Evolutionary conservation across 2,888 invertebrate genomes (phyloP).

Genomic region (Drosophila atripex): DNA sequence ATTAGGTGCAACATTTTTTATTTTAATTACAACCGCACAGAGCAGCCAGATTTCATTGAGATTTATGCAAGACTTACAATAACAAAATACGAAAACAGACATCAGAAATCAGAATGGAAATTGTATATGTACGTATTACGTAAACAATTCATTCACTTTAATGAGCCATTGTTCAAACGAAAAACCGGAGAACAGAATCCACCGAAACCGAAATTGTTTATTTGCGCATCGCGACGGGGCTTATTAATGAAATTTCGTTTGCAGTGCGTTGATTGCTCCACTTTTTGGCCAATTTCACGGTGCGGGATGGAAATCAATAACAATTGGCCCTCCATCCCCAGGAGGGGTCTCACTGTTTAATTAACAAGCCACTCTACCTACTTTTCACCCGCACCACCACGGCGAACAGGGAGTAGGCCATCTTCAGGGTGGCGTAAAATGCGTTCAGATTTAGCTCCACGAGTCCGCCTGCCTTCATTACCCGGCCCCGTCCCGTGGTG

Average conservation of each 20-base stretch:
- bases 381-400: constrained; percentile 39
- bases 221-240: constrained; percentile 63
- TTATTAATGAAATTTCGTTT: constrained; percentile 67
- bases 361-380: constrained; percentile 39
- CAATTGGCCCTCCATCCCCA: constrained; percentile 5
- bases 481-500: not conserved
- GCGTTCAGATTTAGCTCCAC: constrained; percentile 56
- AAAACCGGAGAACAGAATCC: constrained; percentile 18
- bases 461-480: constrained; percentile 58
- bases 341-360: constrained; percentile 49
- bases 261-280: constrained; percentile 51
- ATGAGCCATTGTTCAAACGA: constrained; percentile 41
- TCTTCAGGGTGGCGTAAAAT: constrained; percentile 61
- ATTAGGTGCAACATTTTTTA: constrained; percentile 6
- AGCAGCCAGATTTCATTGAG: constrained; percentile 15
- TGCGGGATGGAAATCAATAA: constrained; percentile 45
- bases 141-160: constrained; percentile 60
- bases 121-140: constrained; percentile 14
- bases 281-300: constrained; percentile 26
- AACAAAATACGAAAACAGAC: constrained; percentile 33
- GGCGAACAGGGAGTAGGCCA: constrained; percentile 70
- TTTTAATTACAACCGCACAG: constrained; percentile 39
- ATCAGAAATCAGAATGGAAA: constrained; percentile 28
- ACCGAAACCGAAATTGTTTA: constrained; percentile 56
- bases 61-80: constrained; percentile 35